Conservation (phyloP, 2,113 vertebrate genomes). For the Myodes glareolus region DNA sequence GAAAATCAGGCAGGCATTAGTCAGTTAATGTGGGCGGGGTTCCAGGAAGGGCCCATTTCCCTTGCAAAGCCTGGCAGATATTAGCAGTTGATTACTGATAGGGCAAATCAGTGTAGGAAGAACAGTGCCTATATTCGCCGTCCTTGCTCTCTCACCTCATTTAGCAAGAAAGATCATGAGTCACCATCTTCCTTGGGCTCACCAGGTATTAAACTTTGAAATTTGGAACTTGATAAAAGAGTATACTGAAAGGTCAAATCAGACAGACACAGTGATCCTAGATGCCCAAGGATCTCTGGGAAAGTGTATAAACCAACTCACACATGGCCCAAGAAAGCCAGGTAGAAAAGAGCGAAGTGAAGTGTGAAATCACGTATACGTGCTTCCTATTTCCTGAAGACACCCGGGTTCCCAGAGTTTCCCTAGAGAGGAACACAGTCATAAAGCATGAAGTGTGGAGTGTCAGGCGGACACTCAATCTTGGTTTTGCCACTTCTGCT, state of each 20-base stretch:
- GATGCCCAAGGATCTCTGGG: not conserved
- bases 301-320: not conserved
- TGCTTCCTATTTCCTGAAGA: not conserved
- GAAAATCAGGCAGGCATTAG: conserved; percentile 31
- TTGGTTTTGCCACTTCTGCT: not conserved
- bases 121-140: not conserved
- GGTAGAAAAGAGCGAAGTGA: not conserved
- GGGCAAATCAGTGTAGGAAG: not conserved
- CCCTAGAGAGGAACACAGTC: not conserved
- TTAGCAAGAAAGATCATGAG: not conserved
- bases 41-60: not conserved
- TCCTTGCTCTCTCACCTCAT: not conserved
- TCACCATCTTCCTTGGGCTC: not conserved
- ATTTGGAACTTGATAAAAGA: not conserved
- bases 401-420: not conserved
- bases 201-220: not conserved
- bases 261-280: not conserved
- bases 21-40: not conserved
- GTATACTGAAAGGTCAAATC: not conserved
- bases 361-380: not conserved
- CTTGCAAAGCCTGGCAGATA: not conserved
- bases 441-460: not conserved
- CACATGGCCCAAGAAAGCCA: not conserved
- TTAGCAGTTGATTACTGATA: not conserved
- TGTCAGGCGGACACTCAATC: not conserved